Evolutionary conservation across 1,140 invertebrate genomes (phyloP).

Genomic region (Brachionus angularis): DNA sequence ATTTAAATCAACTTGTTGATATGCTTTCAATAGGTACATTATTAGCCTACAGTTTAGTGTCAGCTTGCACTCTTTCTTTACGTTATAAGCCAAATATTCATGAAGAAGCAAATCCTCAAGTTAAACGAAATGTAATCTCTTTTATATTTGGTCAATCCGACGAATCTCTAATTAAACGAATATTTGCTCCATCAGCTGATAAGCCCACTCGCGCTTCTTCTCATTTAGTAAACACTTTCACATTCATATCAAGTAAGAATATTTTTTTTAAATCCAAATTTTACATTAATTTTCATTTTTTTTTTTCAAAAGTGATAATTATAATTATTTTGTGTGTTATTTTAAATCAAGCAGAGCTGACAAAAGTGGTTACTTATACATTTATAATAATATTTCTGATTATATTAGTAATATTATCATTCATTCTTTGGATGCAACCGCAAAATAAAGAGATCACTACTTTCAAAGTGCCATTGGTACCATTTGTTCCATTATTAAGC

Average conservation of each 20-base stretch:
- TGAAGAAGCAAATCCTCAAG: not conserved
- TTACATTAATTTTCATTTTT: constrained; percentile 44
- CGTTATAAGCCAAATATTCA: constrained; percentile 48
- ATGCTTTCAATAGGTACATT: constrained; percentile 94
- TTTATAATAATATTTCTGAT: constrained; percentile 18
- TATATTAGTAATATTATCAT: not conserved
- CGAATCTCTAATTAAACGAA: not conserved
- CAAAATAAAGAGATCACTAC: constrained; percentile 44
- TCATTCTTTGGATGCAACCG: constrained; percentile 45
- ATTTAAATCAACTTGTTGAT: constrained; percentile 79
- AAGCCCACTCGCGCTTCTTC: not conserved
- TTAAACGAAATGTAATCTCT: not conserved
- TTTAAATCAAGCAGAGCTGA: constrained; percentile 45
- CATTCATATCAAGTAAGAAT: constrained; percentile 29
- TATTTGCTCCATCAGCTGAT: not conserved
- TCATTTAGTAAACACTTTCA: constrained; percentile 22
- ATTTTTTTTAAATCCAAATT: constrained; percentile 9
- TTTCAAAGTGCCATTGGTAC: constrained; percentile 67
- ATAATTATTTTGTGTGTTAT: constrained; percentile 42
- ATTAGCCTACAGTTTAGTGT: constrained; percentile 83
- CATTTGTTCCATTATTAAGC: constrained; percentile 74
- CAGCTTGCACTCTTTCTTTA: constrained; percentile 77
- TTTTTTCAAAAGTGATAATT: constrained; percentile 40
- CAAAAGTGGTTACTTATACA: not conserved
- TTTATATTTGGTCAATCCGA: not conserved